phyloP scores from a whole-genome alignment of 2,797 vertebrate species.

The Lagodon rhomboides region DNA sequence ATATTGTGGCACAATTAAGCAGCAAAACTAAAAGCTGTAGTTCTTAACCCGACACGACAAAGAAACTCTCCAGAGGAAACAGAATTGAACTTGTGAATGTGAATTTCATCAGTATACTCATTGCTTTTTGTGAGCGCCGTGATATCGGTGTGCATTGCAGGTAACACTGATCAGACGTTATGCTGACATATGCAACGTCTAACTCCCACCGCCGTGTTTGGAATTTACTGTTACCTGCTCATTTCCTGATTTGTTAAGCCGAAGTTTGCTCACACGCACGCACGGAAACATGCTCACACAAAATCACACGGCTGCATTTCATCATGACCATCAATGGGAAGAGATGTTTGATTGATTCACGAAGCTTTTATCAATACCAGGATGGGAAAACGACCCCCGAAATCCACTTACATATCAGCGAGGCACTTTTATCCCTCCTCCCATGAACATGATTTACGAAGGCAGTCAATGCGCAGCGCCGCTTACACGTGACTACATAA shows the following conservation, averaged over 20 bases:
- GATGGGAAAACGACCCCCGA: constrained; percentile 59
- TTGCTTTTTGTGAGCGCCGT: constrained; percentile 20
- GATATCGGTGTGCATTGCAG: constrained; percentile 19
- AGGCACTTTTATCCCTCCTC: constrained; percentile 69
- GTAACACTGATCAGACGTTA: constrained; percentile 23
- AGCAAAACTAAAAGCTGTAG: too few species aligned
- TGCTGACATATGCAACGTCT: constrained; percentile 43
- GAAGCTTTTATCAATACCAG: constrained; percentile 71
- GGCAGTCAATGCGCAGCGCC: constrained; percentile 58
- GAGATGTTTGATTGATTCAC: constrained; percentile 72
- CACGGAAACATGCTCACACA: background rate
- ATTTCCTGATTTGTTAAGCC: background rate
- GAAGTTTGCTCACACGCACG: constrained; percentile 4
- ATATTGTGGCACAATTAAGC: too few species aligned
- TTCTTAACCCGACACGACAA: too few species aligned
- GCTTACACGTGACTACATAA: constrained; percentile 70
- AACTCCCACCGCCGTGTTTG: constrained; percentile 1
- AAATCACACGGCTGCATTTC: constrained; percentile 34
- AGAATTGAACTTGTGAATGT: too few species aligned
- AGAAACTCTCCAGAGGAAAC: too few species aligned
- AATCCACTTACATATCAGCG: constrained; percentile 75
- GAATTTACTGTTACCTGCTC: constrained; percentile 13
- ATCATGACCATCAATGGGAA: constrained; percentile 52
- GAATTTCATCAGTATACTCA: constrained; percentile 44
- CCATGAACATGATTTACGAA: constrained; percentile 73